Percentiles rank a stretch among this genome's conserved stretches.
phyloP scores from a whole-genome alignment of 2,797 vertebrate genomes.

The Galaxias olidus region DNA sequence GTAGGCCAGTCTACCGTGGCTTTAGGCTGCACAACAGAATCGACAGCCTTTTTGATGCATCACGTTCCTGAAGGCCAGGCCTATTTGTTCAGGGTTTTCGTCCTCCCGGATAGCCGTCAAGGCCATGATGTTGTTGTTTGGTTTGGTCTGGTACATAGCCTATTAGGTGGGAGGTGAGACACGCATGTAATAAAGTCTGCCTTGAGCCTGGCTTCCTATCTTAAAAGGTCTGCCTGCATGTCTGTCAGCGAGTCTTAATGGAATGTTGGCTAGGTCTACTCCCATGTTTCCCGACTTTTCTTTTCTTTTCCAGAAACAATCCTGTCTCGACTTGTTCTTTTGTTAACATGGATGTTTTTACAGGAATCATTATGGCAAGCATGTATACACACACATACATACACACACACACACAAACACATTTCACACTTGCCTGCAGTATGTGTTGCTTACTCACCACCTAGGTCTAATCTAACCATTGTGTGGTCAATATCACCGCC shows the following conservation, averaged over 20 bases:
- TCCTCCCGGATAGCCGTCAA: slow-evolving; percentile 6
- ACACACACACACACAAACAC: slow-evolving; percentile 8
- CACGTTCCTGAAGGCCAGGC: slow-evolving; percentile 1
- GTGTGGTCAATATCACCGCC: no score
- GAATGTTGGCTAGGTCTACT: slow-evolving; percentile 57
- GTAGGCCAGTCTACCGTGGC: no score
- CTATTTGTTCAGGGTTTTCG: not conserved
- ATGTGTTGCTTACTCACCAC: no score
- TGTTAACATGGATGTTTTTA: slow-evolving; percentile 12
- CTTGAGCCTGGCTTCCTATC: slow-evolving; percentile 38
- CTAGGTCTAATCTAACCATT: no score
- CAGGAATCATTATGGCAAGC: slow-evolving; percentile 15
- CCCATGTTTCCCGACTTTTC: slow-evolving; percentile 54
- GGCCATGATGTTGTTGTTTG: slow-evolving; percentile 39
- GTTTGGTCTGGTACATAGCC: slow-evolving; percentile 38
- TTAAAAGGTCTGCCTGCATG: slow-evolving; percentile 36
- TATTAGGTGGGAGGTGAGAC: slow-evolving; percentile 38
- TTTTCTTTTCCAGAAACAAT: slow-evolving; percentile 27
- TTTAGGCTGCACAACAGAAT: not conserved
- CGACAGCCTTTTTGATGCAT: slow-evolving; percentile 1
- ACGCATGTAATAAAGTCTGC: slow-evolving; percentile 36
- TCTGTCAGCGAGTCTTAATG: slow-evolving; percentile 38
- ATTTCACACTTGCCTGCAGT: no score
- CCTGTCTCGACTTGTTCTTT: slow-evolving; percentile 24
- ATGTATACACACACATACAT: no score